A percentile compares a stretch with the other conserved stretches of the same genome.
Conservation (phyloP, 1,140 invertebrate genomes). For the Caenorhabditis inopinata region DNA sequence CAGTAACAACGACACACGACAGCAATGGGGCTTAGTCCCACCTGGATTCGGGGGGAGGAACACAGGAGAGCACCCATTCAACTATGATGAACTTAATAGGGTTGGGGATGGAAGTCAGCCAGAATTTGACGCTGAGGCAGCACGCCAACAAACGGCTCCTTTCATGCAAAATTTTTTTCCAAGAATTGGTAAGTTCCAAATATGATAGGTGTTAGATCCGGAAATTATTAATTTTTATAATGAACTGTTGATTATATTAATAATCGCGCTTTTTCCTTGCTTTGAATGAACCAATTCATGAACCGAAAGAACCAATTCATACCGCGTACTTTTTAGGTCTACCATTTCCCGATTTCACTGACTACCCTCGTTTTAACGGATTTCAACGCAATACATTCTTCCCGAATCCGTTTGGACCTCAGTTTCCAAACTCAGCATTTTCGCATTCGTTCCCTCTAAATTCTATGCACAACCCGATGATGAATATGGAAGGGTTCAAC, state of each 20-base stretch:
- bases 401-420: background rate
- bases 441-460: background rate
- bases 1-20: background rate
- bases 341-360: background rate
- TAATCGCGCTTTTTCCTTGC: no score
- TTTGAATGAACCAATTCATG: no score
- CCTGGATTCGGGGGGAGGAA: background rate
- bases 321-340: no score
- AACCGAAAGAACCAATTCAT: no score
- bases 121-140: background rate
- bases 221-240: no score
- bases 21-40: background rate
- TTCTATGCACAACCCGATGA: background rate
- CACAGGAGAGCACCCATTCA: background rate
- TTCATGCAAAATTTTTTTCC: background rate
- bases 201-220: background rate
- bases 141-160: background rate
- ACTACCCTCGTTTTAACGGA: background rate
- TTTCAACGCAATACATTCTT: slow-evolving; percentile 6
- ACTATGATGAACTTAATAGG: background rate
- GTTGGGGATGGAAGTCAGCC: background rate
- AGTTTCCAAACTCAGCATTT: background rate
- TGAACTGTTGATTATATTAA: no score
- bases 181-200: background rate
- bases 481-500: background rate